Percentiles rank a stretch among this genome's conserved stretches.
phyloP scores from a whole-genome alignment of 1,140 invertebrate species.

The Stratiolaelaps scimitus region DNA sequence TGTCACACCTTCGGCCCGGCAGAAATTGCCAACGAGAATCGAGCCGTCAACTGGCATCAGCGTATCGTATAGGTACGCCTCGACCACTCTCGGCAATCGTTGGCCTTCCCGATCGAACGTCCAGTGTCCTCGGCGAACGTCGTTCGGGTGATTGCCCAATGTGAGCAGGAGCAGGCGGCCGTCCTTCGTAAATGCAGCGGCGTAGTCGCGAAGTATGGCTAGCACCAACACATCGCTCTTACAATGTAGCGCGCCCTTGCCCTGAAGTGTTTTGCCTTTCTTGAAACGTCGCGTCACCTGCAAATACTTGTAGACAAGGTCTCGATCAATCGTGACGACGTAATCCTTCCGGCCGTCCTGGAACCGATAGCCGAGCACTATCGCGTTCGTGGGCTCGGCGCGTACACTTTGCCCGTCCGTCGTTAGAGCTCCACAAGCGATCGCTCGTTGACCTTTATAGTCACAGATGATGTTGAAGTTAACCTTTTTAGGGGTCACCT shows the following conservation, averaged over 20 bases:
- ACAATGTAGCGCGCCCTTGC: not conserved
- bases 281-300: not conserved
- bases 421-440: not conserved
- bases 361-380: constrained; percentile 18
- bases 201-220: constrained; percentile 2
- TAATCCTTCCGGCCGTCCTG: constrained; percentile 8
- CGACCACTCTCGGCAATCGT: not conserved
- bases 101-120: not conserved
- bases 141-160: constrained; percentile 1
- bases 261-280: not conserved
- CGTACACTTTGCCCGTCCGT: constrained; percentile 3
- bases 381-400: constrained; percentile 8
- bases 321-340: constrained; percentile 5
- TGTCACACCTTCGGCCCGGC: not conserved
- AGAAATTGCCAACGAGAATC: not conserved
- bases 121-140: constrained; percentile 6
- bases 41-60: not conserved
- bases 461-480: constrained; percentile 1
- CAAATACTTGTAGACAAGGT: constrained; percentile 14
- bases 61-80: constrained; percentile 15
- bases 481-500: constrained; percentile 3
- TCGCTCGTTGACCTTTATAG: not conserved
- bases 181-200: constrained; percentile 1
- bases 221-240: not conserved
- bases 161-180: constrained; percentile 10